Base-by-base conservation (phyloP, 1,140 invertebrate genomes). In the Bombus superbus region DNA sequence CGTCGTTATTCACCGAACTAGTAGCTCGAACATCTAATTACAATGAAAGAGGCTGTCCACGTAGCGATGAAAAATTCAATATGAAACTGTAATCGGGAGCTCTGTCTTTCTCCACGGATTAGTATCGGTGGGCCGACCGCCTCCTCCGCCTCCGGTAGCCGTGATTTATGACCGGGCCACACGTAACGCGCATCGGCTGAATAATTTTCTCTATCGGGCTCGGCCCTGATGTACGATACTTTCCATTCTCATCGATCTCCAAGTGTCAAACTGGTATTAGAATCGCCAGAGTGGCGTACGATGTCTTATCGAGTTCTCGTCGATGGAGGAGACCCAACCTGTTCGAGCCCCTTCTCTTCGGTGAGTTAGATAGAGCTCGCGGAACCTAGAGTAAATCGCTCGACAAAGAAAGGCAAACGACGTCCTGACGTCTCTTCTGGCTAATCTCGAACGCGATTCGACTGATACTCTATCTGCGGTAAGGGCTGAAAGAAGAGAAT, bases 161-260 rank as follows among this genome's bases (percentile, higher is more conserved):
- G 89, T 89, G 89, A 90, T 90, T 90, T 90, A 90, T 90, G 79
- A 80, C 73, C 77, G 88, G 69, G 79, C 62, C 68, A 44, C 69
- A 32, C 53, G 77, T 73, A 82, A 68, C 53, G 72, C 66, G 40
- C 78, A 53, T 62, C 74, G 69, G 53, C 72, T 66, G 79, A 87
- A 90, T 90, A 89, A 90, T 90, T 90, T 89, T 85, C 86, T 88
- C 84, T 66, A 69, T 79, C 73, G 64, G 69, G 77, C 73, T 18
- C 32, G 53, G 25, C 38, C 10, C n/a, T 42, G 78, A 87, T 73
- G 85, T 87, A 90, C 89, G 88, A 90, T 88, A 90, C 83, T 90
- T 90, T 90, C 79, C 88, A 88, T 90, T 83, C 89, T 77, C 89
- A 90, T 90, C 89, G 88, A 90, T 90, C 89, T 88, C 88, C 59